Conservation (phyloP, 2,888 invertebrate species). For the Eretmocerus hayati region DNA sequence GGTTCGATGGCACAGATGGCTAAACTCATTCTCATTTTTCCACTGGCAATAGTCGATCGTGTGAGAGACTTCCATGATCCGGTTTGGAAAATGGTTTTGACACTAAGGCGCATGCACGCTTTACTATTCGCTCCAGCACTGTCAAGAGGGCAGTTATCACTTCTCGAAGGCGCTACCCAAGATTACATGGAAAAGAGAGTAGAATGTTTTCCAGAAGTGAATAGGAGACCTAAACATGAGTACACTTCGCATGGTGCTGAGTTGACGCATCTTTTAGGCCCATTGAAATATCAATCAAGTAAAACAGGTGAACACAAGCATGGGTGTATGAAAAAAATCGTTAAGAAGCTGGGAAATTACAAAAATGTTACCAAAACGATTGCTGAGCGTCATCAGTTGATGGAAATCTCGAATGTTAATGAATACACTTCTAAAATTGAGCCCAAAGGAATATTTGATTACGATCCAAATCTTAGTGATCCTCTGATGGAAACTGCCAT, state of each 20-base stretch:
- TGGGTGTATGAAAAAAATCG: no score
- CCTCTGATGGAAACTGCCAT: no score
- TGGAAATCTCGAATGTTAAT: no score
- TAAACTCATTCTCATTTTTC: slow-evolving; percentile 5
- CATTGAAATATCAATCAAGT: slow-evolving; percentile 22
- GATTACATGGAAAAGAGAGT: slow-evolving; percentile 3
- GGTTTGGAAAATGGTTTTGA: slow-evolving; percentile 16
- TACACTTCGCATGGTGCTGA: slow-evolving; percentile 22
- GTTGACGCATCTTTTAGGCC: slow-evolving; percentile 18
- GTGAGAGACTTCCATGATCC: slow-evolving; percentile 5
- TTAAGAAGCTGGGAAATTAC: no score
- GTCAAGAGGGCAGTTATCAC: slow-evolving; percentile 3
- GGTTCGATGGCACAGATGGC: slow-evolving; percentile 8
- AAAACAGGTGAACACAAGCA: no score
- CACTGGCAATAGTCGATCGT: slow-evolving; percentile 2
- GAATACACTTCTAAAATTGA: no score
- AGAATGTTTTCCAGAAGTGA: slow-evolving; percentile 1
- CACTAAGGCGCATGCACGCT: slow-evolving; percentile 1
- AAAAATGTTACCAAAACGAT: no score
- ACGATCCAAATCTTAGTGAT: no score
- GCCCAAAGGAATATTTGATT: no score
- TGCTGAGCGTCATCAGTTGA: no score
- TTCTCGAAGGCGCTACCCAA: background rate
- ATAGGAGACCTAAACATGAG: slow-evolving; percentile 22
- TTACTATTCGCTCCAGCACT: slow-evolving; percentile 7